Evolutionary conservation across 1,140 invertebrate species (phyloP).

Genomic region (Bombus huntii): DNA sequence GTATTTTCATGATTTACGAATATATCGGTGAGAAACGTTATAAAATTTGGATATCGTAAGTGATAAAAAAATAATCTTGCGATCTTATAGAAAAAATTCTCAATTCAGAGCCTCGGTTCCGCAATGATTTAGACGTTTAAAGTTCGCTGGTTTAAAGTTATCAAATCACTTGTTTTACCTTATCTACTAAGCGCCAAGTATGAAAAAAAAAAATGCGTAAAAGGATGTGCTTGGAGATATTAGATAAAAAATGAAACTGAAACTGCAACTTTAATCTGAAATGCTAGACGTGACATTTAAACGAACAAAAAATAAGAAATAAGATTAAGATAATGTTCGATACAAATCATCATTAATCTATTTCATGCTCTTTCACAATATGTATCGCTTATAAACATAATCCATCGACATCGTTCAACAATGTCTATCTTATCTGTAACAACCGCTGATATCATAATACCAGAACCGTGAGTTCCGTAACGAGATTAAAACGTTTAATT

Average conservation of each 20-base stretch:
- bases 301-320: background rate
- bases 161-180: background rate
- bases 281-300: background rate
- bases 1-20: background rate
- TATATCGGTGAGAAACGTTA: background rate
- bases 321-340: background rate
- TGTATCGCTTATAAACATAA: background rate
- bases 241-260: background rate
- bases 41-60: background rate
- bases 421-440: conserved; percentile 14
- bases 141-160: too few species aligned
- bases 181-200: background rate
- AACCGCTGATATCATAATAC: background rate
- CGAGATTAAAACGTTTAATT: conserved; percentile 1
- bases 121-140: too few species aligned
- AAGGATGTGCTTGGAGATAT: background rate
- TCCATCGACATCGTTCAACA: conserved; percentile 3
- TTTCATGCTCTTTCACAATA: background rate
- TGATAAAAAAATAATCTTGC: background rate
- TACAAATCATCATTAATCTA: background rate
- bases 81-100: background rate
- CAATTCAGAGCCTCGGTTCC: too few species aligned
- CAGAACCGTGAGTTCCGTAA: background rate
- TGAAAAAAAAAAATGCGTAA: background rate
- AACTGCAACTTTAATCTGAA: background rate